phyloP scores from a whole-genome alignment of 1,140 invertebrate species.

The Magallana gigas region DNA sequence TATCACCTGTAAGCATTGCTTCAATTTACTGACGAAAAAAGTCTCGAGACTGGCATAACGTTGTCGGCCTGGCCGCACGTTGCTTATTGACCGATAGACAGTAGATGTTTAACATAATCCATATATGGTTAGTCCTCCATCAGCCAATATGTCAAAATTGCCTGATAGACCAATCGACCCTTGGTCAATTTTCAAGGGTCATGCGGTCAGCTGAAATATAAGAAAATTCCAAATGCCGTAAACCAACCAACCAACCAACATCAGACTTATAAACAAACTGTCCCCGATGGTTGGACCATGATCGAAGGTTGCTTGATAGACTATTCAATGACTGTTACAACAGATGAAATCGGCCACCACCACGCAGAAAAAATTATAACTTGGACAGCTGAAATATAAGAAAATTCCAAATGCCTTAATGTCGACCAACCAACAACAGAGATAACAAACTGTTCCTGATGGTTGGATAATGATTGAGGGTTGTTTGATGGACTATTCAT shows the following conservation, averaged over 20 bases:
- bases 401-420: too few species aligned
- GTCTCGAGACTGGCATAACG: background rate
- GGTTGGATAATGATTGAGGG: too few species aligned
- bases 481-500: too few species aligned
- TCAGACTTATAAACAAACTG: background rate
- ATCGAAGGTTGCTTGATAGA: background rate
- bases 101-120: background rate
- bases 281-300: background rate
- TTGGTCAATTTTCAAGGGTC: background rate
- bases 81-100: background rate
- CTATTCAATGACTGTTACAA: background rate
- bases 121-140: background rate
- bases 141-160: background rate
- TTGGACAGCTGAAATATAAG: too few species aligned
- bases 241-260: background rate
- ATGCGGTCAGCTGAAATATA: background rate
- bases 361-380: too few species aligned
- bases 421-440: background rate
- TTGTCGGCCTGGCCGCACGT: background rate
- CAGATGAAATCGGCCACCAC: background rate
- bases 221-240: background rate
- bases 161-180: constrained; percentile 7
- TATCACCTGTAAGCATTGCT: background rate
- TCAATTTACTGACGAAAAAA: constrained; percentile 4
- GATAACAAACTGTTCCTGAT: too few species aligned